Base-by-base conservation (phyloP, 2,888 invertebrate species). In the Scaptomyza caliginosa region DNA sequence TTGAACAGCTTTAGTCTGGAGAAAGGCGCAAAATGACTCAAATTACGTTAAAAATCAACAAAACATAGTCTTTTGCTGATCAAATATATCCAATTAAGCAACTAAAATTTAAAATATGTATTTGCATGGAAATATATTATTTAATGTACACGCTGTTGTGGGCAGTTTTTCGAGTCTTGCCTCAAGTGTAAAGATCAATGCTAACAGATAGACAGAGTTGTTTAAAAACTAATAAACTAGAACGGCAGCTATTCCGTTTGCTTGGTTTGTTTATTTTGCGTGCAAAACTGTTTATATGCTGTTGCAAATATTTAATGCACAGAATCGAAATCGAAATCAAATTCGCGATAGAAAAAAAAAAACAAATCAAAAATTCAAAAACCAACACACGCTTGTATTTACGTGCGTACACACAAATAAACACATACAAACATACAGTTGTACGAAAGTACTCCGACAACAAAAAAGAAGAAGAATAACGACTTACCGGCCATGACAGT, bases 401-500 rank as follows among this genome's bases (percentile, higher is more conserved):
- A 34, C 19, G n/a, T 39, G n/a, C n/a, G n/a, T n/a, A n/a, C n/a
- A 16, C 8, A 16, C 7, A 10, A 8, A 42, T 13, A 42, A 11
- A 54, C 8, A 24, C 17, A 50, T 24, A n/a, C 17, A 24, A 13
- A 26, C 3, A 17, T 26, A 28, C 16, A 23, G 1, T 21, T 16
- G 16, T 23, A 34, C 19, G 30, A 32, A 65, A 45, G 39, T 48
- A 55, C 39, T n/a, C 26, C 28, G 64, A 60, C 39, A 38, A 46
- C 49, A 45, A 51, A 32, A 45, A 51, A 59, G 56, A 76, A 52
- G 43, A 49, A 59, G 56, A 73, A 52, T 64, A 24, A 16, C 48
- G 43, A 80, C 95, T 95, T 94, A 95, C 95, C 95, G 95, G 95
- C 95, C 95, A 95, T 95, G 94, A 94, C 95, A 94, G 93, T 93